These are phyloP conservation scores for Philereme transversata DNA, from an alignment of 2,888 invertebrate species.

Conservation along the genomic window DNA sequence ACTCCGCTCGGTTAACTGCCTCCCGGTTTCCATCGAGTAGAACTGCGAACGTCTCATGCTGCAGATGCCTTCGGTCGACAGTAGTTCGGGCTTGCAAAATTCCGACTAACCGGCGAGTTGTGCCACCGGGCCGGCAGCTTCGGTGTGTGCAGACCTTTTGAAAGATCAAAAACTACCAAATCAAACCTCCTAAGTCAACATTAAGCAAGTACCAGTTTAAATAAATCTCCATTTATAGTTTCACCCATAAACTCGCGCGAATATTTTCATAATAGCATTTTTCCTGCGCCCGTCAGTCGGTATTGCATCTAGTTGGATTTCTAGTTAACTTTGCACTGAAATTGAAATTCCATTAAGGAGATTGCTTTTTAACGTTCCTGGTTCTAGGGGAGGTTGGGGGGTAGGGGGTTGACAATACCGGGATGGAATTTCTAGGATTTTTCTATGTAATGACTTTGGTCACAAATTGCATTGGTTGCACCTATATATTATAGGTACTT, in stretches of 20 bases:
- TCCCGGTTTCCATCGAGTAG: no score
- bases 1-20: no score
- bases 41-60: no score
- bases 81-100: no score
- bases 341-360: conserved; percentile 82
- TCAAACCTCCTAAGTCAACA: no score
- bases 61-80: no score
- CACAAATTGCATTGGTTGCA: neutral
- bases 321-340: conserved; percentile 76
- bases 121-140: no score
- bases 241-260: neutral
- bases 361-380: conserved; percentile 77
- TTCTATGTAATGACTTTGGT: conserved; percentile 14
- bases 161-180: no score
- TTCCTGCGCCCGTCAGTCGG: conserved; percentile 40
- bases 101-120: no score
- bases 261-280: conserved; percentile 30
- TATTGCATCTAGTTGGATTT: conserved; percentile 73
- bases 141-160: no score
- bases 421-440: conserved; percentile 18
- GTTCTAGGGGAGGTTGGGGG: conserved; percentile 35
- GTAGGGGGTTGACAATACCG: conserved; percentile 29
- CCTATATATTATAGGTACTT: neutral
- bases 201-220: neutral
- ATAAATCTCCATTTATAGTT: conserved; percentile 11